Evolutionary conservation across 2,888 invertebrate species (phyloP), one percentile per base, ranked within the genome.

Genomic region (Lottia gigantea): DNA sequence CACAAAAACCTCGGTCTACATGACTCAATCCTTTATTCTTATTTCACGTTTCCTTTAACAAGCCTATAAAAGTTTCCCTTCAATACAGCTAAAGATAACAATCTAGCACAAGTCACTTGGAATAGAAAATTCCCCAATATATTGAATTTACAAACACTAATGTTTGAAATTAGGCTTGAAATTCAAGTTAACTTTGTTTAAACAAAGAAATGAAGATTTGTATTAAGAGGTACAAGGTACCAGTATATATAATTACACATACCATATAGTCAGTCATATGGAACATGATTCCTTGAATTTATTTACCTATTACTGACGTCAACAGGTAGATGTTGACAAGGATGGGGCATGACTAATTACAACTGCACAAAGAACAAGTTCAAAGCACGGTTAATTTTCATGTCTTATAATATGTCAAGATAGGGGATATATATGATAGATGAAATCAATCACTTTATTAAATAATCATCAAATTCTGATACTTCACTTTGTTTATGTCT

Each of bases 321-420:
- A 55, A 55, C 55, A 55, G 55, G 55, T 55, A 55, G 55, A 23
- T 23, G 19, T 6, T 40, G 40, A 40, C 40, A 40, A 40, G 40
- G 40, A 40, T 40, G 19, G 23, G 55, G 55, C 55, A 55, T 55
- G 55, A 55, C 55, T 55, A 55, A 55, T 55, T 55, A 55, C 55
- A 19, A 23, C 55, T 40, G 23, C 23, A 55, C 55, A 55, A 23
- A 23, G 23, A 23, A 55, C 55, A 55, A 23, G 55, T 55, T 55
- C 55, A 55, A 55, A 55, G 19, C 40, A 40, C 40, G 40, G 40
- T 40, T 40, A 40, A 40, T 40, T 40, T 40, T 8, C 40, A 40
- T 40, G 40, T 40, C 40, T 40, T 40, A 40, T 40, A 40, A 40
- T 40, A 40, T 40, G 40, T 40, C 40, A 40, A 40, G 40, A 40